These are phyloP conservation scores for Cydia strobilella DNA, from an alignment of 1,140 invertebrate genomes.

Conservation along the genomic window DNA sequence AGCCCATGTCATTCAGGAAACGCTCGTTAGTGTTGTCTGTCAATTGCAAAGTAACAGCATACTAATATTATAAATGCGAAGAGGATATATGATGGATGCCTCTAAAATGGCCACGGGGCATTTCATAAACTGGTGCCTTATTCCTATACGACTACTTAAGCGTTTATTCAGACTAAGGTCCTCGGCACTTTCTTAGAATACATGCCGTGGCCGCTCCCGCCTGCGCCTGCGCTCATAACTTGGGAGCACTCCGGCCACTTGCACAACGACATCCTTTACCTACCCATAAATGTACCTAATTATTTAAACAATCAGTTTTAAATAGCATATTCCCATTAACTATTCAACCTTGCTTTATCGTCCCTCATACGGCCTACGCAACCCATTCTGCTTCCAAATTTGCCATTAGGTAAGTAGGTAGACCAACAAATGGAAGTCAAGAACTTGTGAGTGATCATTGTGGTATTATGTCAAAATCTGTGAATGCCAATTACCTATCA, in stretches of 20 bases:
- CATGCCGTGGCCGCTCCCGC: neutral
- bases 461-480: neutral
- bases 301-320: constrained; percentile 16
- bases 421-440: neutral
- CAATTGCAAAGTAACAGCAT: neutral
- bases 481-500: too few species aligned
- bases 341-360: constrained; percentile 17
- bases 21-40: neutral
- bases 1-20: neutral
- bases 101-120: neutral
- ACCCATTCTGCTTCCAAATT: constrained; percentile 15
- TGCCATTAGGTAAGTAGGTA: neutral
- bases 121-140: neutral
- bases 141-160: neutral
- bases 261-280: constrained; percentile 22
- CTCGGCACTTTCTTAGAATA: neutral
- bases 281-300: neutral
- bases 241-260: neutral
- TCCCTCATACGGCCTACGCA: constrained; percentile 8
- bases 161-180: constrained; percentile 15
- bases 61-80: too few species aligned
- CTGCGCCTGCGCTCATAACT: neutral
- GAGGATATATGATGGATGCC: too few species aligned
- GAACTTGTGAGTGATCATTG: neutral
- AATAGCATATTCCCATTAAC: constrained; percentile 21